Base-by-base conservation (phyloP, 2,113 vertebrate species). In the Eptesicus fuscus region DNA sequence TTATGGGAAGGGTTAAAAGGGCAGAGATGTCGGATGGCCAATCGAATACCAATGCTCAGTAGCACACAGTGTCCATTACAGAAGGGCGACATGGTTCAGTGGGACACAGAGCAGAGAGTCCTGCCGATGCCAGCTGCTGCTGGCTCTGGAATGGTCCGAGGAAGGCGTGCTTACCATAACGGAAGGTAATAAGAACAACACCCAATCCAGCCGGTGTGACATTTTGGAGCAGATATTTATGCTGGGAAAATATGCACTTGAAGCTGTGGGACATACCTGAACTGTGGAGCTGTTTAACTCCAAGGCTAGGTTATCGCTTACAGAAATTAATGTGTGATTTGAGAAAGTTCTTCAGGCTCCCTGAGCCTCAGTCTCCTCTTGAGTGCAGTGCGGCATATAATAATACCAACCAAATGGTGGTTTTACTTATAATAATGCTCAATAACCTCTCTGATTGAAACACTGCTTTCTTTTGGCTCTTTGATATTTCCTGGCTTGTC, bases 1-100 rank as follows among this genome's bases (percentile, higher is more conserved):
- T 90, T 35, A 35, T 53, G 44, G 88, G n/a, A 95, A 93, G 61
- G 73, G 85, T 73, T 79, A 32, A 90, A 87, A 92, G 88, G 78
- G 71, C 82, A 90, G 49, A 53, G 56, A 35, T 78, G 49, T 23
- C 18, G 44, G 30, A 25, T 40, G 56, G 44, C 30, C 35, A 23
- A 9, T 11, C 5, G 0, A 59, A 61, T 22, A 35, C 82, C 70
- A 65, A 44, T 30, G 42, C 71, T 70, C n/a, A 7, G 44, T 12
- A 42, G 59, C 74, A 35, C 14, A 44, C 40, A n/a, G 40, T 11
- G 6, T 23, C 56, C 51, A 5, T 79, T 63, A 0, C 0, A 3
- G n/a, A 78, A 78, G 22, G 69, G 37, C 0, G 0, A 59, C 40
- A 4, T 37, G 6, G 4, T 51, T 47, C 18, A 28, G 13, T 0